Percentiles rank a stretch among this genome's conserved stretches.
These are phyloP conservation scores for Cossypha polioptera DNA, from an alignment of 2,797 vertebrate genomes.

Conservation along the genomic window DNA sequence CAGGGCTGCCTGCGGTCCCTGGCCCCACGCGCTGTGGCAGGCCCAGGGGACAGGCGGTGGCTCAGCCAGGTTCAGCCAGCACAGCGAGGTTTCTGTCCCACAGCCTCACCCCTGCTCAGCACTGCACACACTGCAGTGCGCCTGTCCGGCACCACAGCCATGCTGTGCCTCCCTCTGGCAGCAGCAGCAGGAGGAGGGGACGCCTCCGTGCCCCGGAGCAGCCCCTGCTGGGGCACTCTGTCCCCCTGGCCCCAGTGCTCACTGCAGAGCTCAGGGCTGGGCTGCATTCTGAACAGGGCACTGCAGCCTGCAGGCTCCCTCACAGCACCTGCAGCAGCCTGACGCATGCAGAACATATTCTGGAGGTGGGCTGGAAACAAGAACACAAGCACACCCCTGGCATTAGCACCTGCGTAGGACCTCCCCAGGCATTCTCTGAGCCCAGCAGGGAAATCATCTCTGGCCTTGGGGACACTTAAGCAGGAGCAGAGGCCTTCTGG, in stretches of 20 bases:
- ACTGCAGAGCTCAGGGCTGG: background rate
- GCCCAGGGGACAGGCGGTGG: background rate
- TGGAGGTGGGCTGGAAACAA: background rate
- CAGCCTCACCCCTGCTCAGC: rapidly evolving
- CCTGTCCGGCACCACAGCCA: background rate
- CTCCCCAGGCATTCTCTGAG: background rate
- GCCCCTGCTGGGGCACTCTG: background rate
- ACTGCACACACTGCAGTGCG: rapidly evolving
- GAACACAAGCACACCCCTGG: background rate
- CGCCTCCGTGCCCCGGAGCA: rapidly evolving
- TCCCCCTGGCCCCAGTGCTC: background rate
- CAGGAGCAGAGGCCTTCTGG: background rate
- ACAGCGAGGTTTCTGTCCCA: background rate
- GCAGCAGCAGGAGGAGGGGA: background rate
- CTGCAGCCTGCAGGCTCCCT: background rate
- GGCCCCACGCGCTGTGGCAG: background rate
- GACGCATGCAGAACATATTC: background rate
- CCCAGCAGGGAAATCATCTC: background rate
- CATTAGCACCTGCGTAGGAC: background rate
- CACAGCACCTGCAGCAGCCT: background rate
- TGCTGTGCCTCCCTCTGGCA: background rate
- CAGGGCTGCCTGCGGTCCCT: background rate
- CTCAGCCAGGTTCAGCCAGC: background rate
- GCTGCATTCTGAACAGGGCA: background rate
- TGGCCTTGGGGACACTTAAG: background rate